Evolutionary conservation across 30 jellyfish, hydroid and myxozoan genomes (phyloP).

Genomic region (Turritopsis dohrnii): DNA sequence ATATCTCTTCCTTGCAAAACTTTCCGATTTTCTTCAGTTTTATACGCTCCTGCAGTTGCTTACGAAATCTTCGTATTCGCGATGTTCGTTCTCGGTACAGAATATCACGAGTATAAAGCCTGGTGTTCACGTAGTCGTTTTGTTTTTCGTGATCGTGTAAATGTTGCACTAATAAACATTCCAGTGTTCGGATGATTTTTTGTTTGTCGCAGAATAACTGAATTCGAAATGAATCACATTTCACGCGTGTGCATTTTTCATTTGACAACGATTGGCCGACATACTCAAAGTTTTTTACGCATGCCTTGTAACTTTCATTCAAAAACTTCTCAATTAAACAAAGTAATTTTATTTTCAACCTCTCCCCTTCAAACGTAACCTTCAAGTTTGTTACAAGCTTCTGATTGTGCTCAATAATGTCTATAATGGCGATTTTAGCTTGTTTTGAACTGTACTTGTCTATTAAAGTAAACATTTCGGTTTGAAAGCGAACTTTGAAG

Average conservation of each 20-base stretch:
- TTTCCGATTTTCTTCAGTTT: slow-evolving; percentile 31
- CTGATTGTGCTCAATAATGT: not conserved
- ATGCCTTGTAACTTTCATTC: slow-evolving; percentile 11
- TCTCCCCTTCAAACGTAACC: not conserved
- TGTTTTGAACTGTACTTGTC: not conserved
- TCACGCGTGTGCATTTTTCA: not conserved
- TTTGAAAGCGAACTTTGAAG: not conserved
- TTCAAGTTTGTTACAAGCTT: not conserved
- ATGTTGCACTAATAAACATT: not conserved
- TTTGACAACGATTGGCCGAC: not conserved
- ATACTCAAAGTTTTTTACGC: not conserved
- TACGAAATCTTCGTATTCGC: slow-evolving; percentile 23
- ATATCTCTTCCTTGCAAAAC: slow-evolving; percentile 18
- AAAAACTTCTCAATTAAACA: not conserved
- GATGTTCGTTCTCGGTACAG: slow-evolving; percentile 18
- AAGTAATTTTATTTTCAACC: not conserved
- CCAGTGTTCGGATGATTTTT: not conserved
- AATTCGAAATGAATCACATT: not conserved
- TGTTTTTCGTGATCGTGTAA: not conserved
- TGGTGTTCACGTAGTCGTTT: not conserved
- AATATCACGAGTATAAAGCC: not conserved
- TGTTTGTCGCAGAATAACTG: slow-evolving; percentile 24
- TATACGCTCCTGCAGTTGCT: slow-evolving; percentile 6
- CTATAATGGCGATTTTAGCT: slow-evolving; percentile 25
- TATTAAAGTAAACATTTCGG: not conserved